Evolutionary conservation across 2,888 invertebrate genomes (phyloP), one percentile per base, ranked within the genome.

Genomic region (Eupithecia abbreviata): DNA sequence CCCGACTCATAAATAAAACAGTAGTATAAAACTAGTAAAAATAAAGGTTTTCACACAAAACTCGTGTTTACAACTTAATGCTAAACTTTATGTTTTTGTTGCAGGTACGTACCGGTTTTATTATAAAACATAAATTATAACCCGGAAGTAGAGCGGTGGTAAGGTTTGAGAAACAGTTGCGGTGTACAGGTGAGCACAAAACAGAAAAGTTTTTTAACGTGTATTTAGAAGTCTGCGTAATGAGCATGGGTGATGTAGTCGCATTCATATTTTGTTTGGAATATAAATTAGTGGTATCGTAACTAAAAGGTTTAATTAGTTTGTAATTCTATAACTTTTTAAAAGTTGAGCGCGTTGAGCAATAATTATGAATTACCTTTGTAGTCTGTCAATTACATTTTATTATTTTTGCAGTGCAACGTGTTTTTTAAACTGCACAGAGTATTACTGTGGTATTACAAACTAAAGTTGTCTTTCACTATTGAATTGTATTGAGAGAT

Each of bases 131-230:
- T 81, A 80, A 80, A 81, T 80, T 80, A 79, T 72, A 82, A 80
- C 78, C 76, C 81, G 82, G 83, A 82, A 83, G 82, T 79, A 65
- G 79, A 76, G 69, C 78, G 71, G 81, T 84, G 87, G 87, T 87
- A 84, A 80, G 87, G 80, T 82, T 84, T 82, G 79, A 80, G 80
- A 77, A 79, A 76, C 79, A 80, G 73, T 80, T 81, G 81, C 82
- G 79, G 81, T 78, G 77, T 77, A 86, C 84, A 83, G 76, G 78
- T 82, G 77, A 77, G n/a, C 70, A 79, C 82, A 82, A 81, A 83
- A 84, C 80, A 45, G n/a, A 30, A 30, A 18, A 45, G 9, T 42
- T 79, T 41, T 41, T 65, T 43, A 69, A 66, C 51, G 62, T 15
- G 45, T 71, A 67, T 71, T 71, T 71, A 68, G 42, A 62, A 15